Evolutionary conservation across 2,888 invertebrate genomes (phyloP).

Genomic region (Lypha dubia): DNA sequence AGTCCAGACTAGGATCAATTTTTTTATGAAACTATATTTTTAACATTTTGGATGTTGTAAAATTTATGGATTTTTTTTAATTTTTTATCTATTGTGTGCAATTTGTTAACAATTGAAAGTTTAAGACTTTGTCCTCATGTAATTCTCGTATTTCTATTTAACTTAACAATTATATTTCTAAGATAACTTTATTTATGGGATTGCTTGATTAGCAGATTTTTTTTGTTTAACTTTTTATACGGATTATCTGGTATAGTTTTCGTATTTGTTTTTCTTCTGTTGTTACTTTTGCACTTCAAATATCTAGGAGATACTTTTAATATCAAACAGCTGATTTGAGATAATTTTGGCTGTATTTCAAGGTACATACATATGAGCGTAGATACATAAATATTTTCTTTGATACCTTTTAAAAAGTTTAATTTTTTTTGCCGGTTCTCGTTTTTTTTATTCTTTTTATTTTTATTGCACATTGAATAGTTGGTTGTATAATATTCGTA

Average conservation of each 20-base stretch:
- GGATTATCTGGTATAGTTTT: background rate
- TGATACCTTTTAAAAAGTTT: constrained; percentile 27
- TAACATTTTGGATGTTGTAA: too few relatives aligned
- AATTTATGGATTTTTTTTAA: too few relatives aligned
- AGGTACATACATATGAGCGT: background rate
- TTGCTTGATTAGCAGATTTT: background rate
- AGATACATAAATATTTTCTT: constrained; percentile 13
- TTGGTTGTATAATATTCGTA: constrained; percentile 42
- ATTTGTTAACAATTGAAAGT: too few relatives aligned
- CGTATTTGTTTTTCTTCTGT: background rate
- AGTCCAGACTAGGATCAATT: too few relatives aligned
- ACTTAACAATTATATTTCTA: background rate
- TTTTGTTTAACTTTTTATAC: background rate
- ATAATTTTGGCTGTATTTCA: constrained; percentile 35
- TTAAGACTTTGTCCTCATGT: too few relatives aligned
- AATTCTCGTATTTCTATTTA: too few relatives aligned
- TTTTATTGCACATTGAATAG: constrained; percentile 33
- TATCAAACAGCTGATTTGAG: constrained; percentile 48
- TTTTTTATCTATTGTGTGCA: too few relatives aligned
- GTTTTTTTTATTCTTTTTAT: constrained; percentile 36
- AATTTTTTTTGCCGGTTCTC: constrained; percentile 47
- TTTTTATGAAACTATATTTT: too few relatives aligned
- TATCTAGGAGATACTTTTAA: too few relatives aligned
- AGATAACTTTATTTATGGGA: background rate
- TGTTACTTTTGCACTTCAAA: background rate